Conservation (phyloP, 2,797 vertebrate species). For the Heteromormyrus szaboi region DNA sequence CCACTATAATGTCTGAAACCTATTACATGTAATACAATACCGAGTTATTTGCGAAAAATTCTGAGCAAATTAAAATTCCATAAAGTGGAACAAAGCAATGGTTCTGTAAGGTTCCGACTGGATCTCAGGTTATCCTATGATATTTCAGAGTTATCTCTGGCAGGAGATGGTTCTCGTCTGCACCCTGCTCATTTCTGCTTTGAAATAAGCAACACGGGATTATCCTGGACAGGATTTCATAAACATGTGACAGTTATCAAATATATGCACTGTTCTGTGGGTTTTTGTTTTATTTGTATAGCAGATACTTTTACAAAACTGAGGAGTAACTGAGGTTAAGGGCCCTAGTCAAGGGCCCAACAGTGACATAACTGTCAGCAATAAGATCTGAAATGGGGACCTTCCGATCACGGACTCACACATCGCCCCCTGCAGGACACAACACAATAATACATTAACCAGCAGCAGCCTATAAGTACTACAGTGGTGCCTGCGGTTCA, state of each 20-base stretch:
- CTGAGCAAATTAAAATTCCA: constrained; percentile 65
- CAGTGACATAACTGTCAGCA: background rate
- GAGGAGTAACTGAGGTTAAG: background rate
- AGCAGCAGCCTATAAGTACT: background rate
- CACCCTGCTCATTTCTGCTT: constrained; percentile 13
- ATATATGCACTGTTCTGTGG: background rate
- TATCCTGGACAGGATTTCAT: background rate
- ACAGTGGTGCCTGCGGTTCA: background rate
- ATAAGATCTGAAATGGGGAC: background rate
- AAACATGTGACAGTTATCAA: background rate
- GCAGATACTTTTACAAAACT: background rate
- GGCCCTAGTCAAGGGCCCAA: background rate
- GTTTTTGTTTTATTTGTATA: background rate
- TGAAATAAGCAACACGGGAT: background rate
- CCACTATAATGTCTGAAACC: constrained; percentile 41
- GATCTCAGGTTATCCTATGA: background rate
- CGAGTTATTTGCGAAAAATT: constrained; percentile 59
- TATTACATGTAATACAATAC: constrained; percentile 68
- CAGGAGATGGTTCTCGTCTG: background rate
- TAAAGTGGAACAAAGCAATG: constrained; percentile 57
- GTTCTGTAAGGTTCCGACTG: constrained; percentile 23
- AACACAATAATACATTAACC: background rate
- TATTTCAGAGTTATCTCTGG: background rate
- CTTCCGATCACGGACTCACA: background rate
- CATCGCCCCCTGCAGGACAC: background rate